phyloP scores from a whole-genome alignment of 2,888 invertebrate species.

The Hoplodrina blanda region DNA sequence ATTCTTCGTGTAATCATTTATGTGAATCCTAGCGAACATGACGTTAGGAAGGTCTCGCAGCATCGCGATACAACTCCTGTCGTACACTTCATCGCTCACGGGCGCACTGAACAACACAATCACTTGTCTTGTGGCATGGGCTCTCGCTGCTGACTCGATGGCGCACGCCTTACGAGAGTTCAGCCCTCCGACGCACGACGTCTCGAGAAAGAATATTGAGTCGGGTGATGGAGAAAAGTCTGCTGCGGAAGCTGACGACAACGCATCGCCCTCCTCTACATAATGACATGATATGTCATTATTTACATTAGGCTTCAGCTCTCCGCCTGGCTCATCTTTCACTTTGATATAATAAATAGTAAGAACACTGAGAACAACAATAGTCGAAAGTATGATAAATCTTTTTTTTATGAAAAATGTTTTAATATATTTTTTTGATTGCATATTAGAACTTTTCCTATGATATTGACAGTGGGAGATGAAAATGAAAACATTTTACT shows the following conservation, averaged over 20 bases:
- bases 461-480: conserved; percentile 8
- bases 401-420: conserved; percentile 15
- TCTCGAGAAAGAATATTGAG: conserved; percentile 93
- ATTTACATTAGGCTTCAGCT: neutral
- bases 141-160: conserved; percentile 92
- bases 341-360: conserved; percentile 28
- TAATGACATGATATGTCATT: conserved; percentile 52
- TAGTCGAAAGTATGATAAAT: conserved; percentile 19
- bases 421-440: conserved; percentile 26
- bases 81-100: conserved; percentile 30
- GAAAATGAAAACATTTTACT: no score
- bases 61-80: conserved; percentile 41
- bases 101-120: conserved; percentile 85
- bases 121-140: conserved; percentile 90
- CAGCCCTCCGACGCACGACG: conserved; percentile 90
- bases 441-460: conserved; percentile 22
- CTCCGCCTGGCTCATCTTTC: conserved; percentile 5
- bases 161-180: conserved; percentile 92
- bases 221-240: conserved; percentile 69
- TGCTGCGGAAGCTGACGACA: conserved; percentile 64
- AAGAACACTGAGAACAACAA: conserved; percentile 27
- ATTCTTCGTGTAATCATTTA: conserved; percentile 82
- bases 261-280: conserved; percentile 47
- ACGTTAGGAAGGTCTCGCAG: conserved; percentile 41
- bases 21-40: conserved; percentile 56